These are phyloP conservation scores for Orthosia gracilis DNA, from an alignment of 2,888 invertebrate species.

Conservation along the genomic window DNA sequence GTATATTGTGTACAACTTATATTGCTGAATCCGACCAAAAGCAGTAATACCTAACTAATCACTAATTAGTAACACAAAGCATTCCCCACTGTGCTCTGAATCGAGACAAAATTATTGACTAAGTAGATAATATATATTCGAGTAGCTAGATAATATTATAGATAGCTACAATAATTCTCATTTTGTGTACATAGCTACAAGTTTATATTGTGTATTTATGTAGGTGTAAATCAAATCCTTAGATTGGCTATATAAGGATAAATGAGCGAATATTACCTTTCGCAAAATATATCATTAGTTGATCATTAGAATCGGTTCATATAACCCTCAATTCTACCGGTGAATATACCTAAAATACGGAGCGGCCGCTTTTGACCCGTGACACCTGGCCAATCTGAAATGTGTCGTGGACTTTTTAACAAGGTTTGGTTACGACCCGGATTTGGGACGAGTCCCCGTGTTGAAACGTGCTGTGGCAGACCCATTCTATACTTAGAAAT, in stretches of 20 bases:
- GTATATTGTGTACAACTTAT: conserved; percentile 5
- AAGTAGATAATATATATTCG: neutral
- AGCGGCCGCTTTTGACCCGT: conserved; percentile 45
- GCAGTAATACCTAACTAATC: conserved; percentile 24
- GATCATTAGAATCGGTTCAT: conserved; percentile 29
- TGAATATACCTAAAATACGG: conserved; percentile 27
- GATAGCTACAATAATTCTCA: neutral
- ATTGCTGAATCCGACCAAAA: conserved; percentile 4
- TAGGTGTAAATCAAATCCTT: neutral
- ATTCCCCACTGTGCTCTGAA: conserved; percentile 10
- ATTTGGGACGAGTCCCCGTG: conserved; percentile 51
- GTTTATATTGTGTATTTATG: neutral
- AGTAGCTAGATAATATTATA: neutral
- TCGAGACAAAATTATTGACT: conserved; percentile 2
- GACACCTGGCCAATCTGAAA: conserved; percentile 64
- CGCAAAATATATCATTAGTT: conserved; percentile 31
- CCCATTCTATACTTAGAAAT: conserved; percentile 47
- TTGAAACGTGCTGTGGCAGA: conserved; percentile 40
- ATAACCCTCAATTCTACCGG: neutral
- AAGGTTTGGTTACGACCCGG: conserved; percentile 57
- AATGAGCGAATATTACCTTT: conserved; percentile 4
- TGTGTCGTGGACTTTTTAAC: conserved; percentile 67
- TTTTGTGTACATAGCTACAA: neutral
- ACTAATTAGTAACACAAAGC: conserved; percentile 34
- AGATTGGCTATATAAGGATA: conserved; percentile 6